Base-by-base conservation (phyloP, 2,888 invertebrate genomes). In the Xestia rhomboidea region DNA sequence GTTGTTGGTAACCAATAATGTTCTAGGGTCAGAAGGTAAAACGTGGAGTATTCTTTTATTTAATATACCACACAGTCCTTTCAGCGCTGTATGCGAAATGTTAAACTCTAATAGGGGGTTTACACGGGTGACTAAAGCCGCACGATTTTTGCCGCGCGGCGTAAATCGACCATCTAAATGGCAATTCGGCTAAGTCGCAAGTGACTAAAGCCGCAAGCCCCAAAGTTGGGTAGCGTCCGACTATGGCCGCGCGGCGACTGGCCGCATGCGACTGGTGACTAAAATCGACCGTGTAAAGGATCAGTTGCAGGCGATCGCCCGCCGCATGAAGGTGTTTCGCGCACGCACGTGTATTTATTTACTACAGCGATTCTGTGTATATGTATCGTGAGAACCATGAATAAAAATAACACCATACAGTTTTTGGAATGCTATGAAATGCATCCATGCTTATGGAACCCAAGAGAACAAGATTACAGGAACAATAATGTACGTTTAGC, bases 141-240 rank as follows among this genome's bases (percentile, higher is more conserved):
- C 88, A 89, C 87, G 88, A 91, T 86, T 89, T 82, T 84, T 82
- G 87, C 88, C 87, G 87, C 83, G 78, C 88, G 86, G 87, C 84
- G 77, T 69, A 76, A 64, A 76, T 76, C 51, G 83, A 86, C 87
- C 83, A 49, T 90, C 84, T 89, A 87, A 88, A 89, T 89, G 89
- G 87, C 90, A 90, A 89, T 90, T 89, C 88, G 88, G 86, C 88
- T 89, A 88, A 57, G 87, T 86, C 10, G 88, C 89, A 88, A 87
- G 87, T 90, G 89, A 89, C 88, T 90, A 88, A 91, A 90, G 89
- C 89, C 88, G 89, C 90, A 89, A 90, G 90, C 87, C 88, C 87
- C 90, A 89, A 91, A 90, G 90, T 91, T 89, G 87, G 87, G 88
- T 90, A 90, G 89, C 89, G 89, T 89, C 89, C 89, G 90, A 91